Percentiles rank a stretch among this genome's conserved stretches.
phyloP scores from a whole-genome alignment of 2,888 invertebrate genomes.

The Panopea generosa region DNA sequence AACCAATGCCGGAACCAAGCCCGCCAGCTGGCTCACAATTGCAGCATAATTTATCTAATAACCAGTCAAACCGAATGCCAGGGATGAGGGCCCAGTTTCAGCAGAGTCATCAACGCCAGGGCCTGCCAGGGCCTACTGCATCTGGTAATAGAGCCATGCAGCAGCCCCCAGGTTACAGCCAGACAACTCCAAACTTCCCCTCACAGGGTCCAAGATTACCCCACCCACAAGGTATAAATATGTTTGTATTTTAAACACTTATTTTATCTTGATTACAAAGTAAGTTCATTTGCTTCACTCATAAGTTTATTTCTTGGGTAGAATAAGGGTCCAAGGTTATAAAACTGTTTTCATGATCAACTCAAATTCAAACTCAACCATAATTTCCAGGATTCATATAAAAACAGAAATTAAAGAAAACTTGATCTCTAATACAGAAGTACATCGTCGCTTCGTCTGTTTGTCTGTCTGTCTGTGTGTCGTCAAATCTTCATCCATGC shows the following conservation, averaged over 20 bases:
- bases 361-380: too few relatives aligned
- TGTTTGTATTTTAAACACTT: neutral
- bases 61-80: constrained; percentile 55
- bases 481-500: too few relatives aligned
- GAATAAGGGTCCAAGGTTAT: too few relatives aligned
- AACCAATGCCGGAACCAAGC: constrained; percentile 21
- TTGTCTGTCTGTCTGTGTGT: too few relatives aligned
- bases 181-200: constrained; percentile 49
- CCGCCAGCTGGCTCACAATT: constrained; percentile 32
- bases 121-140: constrained; percentile 10
- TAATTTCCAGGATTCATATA: too few relatives aligned
- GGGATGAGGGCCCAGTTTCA: constrained; percentile 55
- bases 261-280: too few relatives aligned
- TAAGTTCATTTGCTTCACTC: too few relatives aligned
- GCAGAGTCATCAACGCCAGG: constrained; percentile 86
- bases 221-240: constrained; percentile 73
- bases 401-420: too few relatives aligned
- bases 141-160: constrained; percentile 27
- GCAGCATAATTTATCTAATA: constrained; percentile 26
- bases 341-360: too few relatives aligned
- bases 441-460: too few relatives aligned
- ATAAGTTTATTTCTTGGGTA: too few relatives aligned
- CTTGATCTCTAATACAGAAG: too few relatives aligned
- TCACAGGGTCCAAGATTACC: constrained; percentile 74
- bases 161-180: constrained; percentile 64